These are phyloP conservation scores for Pluvialis apricaria DNA, from an alignment of 2,113 vertebrate genomes.

Conservation along the genomic window DNA sequence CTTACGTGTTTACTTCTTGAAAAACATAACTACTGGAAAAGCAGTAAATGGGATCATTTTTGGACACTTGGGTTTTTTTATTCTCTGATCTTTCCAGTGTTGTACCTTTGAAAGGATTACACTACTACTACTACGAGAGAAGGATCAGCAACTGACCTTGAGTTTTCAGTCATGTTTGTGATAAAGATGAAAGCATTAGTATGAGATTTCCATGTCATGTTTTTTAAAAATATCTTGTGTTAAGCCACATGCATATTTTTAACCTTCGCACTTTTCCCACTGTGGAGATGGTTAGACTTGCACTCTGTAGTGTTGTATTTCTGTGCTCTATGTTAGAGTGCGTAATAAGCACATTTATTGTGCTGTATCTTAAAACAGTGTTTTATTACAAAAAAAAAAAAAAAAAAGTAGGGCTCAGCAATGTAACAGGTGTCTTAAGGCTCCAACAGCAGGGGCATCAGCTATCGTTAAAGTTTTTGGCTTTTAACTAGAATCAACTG, in stretches of 20 bases:
- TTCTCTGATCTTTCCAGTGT: slow-evolving; percentile 43
- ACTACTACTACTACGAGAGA: not conserved
- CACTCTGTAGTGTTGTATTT: slow-evolving; percentile 74
- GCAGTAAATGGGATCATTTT: slow-evolving; percentile 38
- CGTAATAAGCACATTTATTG: slow-evolving; percentile 84
- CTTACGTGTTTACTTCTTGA: not conserved
- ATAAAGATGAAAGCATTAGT: not conserved
- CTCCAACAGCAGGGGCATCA: slow-evolving; percentile 24
- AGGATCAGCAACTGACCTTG: slow-evolving; percentile 34
- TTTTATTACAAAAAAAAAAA: slow-evolving; percentile 62
- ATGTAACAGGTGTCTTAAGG: slow-evolving; percentile 3
- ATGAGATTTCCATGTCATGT: not conserved
- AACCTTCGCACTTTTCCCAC: slow-evolving; percentile 55
- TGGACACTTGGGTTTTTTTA: slow-evolving; percentile 6
- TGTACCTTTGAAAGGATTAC: slow-evolving; percentile 28
- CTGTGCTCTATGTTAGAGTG: slow-evolving; percentile 99
- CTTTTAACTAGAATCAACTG: not conserved
- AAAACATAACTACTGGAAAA: slow-evolving; percentile 38
- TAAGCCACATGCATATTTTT: slow-evolving; percentile 2
- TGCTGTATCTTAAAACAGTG: slow-evolving; percentile 79
- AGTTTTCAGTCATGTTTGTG: slow-evolving; percentile 6
- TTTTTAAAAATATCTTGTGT: slow-evolving; percentile 56
- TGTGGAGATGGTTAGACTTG: slow-evolving; percentile 65
- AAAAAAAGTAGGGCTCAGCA: slow-evolving; percentile 20
- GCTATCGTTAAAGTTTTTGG: not conserved